These are phyloP conservation scores for Aspidiotus destructor DNA, from an alignment of 2,888 invertebrate genomes.

Conservation along the genomic window DNA sequence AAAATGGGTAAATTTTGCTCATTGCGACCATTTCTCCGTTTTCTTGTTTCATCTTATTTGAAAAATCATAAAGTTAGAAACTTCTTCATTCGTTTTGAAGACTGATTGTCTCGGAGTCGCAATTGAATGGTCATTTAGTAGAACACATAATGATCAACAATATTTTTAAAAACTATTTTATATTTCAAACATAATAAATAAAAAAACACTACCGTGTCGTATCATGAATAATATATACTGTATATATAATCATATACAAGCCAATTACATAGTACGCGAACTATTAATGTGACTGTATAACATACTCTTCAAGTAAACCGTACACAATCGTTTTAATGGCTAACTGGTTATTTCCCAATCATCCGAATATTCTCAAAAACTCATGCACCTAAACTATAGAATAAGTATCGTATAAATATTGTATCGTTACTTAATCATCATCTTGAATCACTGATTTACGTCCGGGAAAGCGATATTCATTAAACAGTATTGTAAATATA, in stretches of 20 bases:
- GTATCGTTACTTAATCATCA: not conserved
- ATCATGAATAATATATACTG: slow-evolving; percentile 19
- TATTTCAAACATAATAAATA: slow-evolving; percentile 10
- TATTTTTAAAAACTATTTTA: slow-evolving; percentile 8
- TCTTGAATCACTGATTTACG: slow-evolving; percentile 11
- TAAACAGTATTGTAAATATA: slow-evolving; percentile 24
- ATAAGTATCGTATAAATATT: slow-evolving; percentile 13
- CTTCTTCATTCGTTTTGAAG: too few relatives aligned
- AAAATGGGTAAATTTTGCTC: too few relatives aligned
- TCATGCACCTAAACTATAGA: slow-evolving; percentile 6
- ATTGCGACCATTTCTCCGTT: too few relatives aligned
- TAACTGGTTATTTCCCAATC: slow-evolving; percentile 6
- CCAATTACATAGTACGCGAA: slow-evolving; percentile 24
- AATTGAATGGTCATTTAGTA: too few relatives aligned
- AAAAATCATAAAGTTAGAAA: too few relatives aligned
- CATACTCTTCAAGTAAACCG: slow-evolving; percentile 7
- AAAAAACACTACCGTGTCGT: slow-evolving; percentile 17
- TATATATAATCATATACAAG: slow-evolving; percentile 22
- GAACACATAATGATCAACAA: not conserved
- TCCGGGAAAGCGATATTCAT: slow-evolving; percentile 21
- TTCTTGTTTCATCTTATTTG: too few relatives aligned
- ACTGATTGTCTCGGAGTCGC: too few relatives aligned
- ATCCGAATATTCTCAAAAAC: slow-evolving; percentile 12
- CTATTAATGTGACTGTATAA: slow-evolving; percentile 24
- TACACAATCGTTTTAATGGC: slow-evolving; percentile 15